Percentiles rank a stretch among this genome's conserved stretches.
These are phyloP conservation scores for Malthinus seriepunctatus DNA, from an alignment of 2,888 invertebrate species.

Conservation along the genomic window DNA sequence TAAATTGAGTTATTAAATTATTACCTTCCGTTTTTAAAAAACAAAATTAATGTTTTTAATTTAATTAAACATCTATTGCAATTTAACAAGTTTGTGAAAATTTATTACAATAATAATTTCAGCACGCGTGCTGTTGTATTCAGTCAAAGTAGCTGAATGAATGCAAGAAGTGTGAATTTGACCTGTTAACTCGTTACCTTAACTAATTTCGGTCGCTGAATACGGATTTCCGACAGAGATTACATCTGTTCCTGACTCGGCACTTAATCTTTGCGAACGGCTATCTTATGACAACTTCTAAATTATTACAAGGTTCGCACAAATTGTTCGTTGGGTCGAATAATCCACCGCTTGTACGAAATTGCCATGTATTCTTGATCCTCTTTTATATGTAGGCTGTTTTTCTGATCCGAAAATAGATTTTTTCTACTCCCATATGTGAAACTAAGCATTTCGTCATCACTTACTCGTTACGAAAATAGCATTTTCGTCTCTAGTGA, in stretches of 20 bases:
- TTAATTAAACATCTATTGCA: background rate
- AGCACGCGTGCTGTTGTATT: conserved; percentile 25
- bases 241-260: conserved; percentile 35
- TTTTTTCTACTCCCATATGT: no score
- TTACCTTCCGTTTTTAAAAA: background rate
- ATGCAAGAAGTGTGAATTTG: conserved; percentile 42
- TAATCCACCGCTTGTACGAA: conserved; percentile 29
- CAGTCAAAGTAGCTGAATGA: conserved; percentile 34
- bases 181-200: conserved; percentile 33
- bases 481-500: no score
- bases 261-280: conserved; percentile 32
- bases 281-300: conserved; percentile 32
- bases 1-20: background rate
- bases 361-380: conserved; percentile 23
- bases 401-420: conserved; percentile 22
- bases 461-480: no score
- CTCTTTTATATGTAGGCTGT: conserved; percentile 15
- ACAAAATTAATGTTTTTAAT: conserved; percentile 1
- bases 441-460: no score
- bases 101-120: conserved; percentile 24
- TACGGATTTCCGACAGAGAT: conserved; percentile 37
- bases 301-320: conserved; percentile 30
- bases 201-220: conserved; percentile 37
- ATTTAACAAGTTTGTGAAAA: conserved; percentile 12
- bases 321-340: conserved; percentile 29